Base-by-base conservation (phyloP, 2,888 invertebrate species). In the Rhagonycha lutea region DNA sequence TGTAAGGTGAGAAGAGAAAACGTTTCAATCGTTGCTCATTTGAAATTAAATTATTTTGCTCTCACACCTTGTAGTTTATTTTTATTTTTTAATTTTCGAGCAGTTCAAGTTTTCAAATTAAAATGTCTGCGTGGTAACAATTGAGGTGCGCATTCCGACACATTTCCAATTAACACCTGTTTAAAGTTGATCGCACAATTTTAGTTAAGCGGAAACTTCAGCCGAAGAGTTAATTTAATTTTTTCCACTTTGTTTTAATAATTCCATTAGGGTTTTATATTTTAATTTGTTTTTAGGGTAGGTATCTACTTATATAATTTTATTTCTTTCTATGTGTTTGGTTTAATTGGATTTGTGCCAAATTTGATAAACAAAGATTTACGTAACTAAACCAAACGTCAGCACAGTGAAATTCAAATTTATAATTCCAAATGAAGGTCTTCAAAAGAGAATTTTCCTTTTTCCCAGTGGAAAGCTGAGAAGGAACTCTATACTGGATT, bases 111-210 rank as follows among this genome's bases (percentile, higher is more conserved):
- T 85, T 85, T 85, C 82, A 86, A 86, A 86, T 85, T 86, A 86
- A 85, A 85, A 86, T 80, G 86, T 85, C 86, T 83, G 83, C 80
- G 79, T 78, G 82, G 83, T 83, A 85, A 85, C 84, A 85, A 84
- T 85, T 81, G 85, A 84, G 83, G 80, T 81, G 82, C 79, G 80
- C 83, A 83, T 84, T 83, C 85, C 83, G 84, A 85, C 85, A 85
- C 85, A 84, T 85, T 84, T 84, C 86, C 86, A 86, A 86, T 86
- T 86, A 86, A 85, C 86, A 86, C 86, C 85, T 86, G 85, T 78
- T 77, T 77, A 28, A 69, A 76, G 69, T 70, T 67, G 18, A 14
- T 74, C 47, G 61, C 72, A 68, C 72, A 14, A 73, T 75, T 72
- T 29, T 32, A 68, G 5, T 29, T n/a, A 23, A 75, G 75, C 75